These are phyloP conservation scores for Azemiops feae DNA, from an alignment of 2,113 vertebrate genomes.

Conservation along the genomic window DNA sequence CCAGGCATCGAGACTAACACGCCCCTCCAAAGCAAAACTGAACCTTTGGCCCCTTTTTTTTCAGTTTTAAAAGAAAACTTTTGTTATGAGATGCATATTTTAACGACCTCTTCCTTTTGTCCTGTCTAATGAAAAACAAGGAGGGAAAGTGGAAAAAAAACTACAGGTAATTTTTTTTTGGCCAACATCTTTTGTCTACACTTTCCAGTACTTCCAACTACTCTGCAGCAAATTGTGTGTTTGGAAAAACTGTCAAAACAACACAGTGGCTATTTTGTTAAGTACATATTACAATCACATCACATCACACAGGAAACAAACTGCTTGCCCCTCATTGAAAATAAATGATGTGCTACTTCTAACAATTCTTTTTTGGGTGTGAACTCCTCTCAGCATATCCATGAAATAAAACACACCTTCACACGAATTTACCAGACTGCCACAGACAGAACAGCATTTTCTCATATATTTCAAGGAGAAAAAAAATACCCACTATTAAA, in stretches of 20 bases:
- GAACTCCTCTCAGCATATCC: slow-evolving; percentile 24
- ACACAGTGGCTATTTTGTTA: background rate
- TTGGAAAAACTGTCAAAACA: background rate
- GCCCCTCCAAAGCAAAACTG: too few species aligned
- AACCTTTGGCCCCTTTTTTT: background rate
- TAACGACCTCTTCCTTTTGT: background rate
- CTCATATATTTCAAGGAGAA: background rate
- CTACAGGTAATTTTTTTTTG: background rate
- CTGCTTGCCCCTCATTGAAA: background rate
- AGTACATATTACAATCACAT: background rate
- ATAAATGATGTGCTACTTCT: background rate
- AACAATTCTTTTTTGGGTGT: background rate
- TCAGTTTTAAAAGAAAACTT: background rate
- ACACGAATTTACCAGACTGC: slow-evolving; percentile 34
- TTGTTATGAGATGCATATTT: background rate
- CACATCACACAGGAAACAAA: background rate
- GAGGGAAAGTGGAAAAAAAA: too few species aligned
- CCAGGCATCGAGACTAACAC: background rate
- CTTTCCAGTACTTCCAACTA: background rate
- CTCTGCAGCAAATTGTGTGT: background rate
- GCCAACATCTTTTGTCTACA: background rate
- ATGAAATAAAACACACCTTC: background rate
- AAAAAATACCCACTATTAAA: background rate
- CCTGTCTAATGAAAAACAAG: background rate
- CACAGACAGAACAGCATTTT: slow-evolving; percentile 26